Conservation (phyloP, 2,113 vertebrate genomes). For the Apistogramma diplotaenia region DNA sequence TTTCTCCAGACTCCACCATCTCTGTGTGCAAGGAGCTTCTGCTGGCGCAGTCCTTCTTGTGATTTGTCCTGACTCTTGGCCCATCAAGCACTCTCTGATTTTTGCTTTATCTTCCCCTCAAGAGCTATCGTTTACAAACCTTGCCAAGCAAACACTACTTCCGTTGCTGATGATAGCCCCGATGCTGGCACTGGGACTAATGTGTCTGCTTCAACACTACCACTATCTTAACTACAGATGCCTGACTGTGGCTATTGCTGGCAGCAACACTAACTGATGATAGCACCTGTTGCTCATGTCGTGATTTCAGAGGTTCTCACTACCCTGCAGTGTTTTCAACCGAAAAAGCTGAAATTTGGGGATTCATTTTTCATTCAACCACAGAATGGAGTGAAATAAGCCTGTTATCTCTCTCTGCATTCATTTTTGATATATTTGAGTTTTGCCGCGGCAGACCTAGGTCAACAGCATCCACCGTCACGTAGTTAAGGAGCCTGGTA, state of each 20-base stretch:
- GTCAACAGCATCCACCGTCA: neutral
- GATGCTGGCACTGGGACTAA: slow-evolving; percentile 36
- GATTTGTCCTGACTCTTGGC: neutral
- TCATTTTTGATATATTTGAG: neutral
- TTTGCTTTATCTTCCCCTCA: slow-evolving; percentile 44
- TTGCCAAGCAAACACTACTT: slow-evolving; percentile 38
- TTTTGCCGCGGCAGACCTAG: neutral
- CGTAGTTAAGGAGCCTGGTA: neutral
- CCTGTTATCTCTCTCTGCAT: rapidly evolving
- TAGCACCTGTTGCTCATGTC: slow-evolving; percentile 29
- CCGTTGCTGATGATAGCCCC: slow-evolving; percentile 28
- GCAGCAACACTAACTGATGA: slow-evolving; percentile 5
- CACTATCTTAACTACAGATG: slow-evolving; percentile 22
- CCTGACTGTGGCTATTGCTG: neutral
- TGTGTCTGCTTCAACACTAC: slow-evolving; percentile 28
- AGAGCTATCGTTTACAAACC: slow-evolving; percentile 38
- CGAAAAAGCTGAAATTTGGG: neutral
- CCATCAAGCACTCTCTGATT: slow-evolving; percentile 4
- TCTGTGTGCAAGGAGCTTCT: neutral
- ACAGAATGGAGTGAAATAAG: neutral
- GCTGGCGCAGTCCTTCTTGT: neutral
- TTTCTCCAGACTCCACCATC: neutral
- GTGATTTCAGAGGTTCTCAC: neutral
- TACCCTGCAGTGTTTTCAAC: neutral
- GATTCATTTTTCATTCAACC: neutral